These are phyloP conservation scores for Schlechtendalia chinensis DNA, from an alignment of 1,140 invertebrate genomes.

Conservation along the genomic window DNA sequence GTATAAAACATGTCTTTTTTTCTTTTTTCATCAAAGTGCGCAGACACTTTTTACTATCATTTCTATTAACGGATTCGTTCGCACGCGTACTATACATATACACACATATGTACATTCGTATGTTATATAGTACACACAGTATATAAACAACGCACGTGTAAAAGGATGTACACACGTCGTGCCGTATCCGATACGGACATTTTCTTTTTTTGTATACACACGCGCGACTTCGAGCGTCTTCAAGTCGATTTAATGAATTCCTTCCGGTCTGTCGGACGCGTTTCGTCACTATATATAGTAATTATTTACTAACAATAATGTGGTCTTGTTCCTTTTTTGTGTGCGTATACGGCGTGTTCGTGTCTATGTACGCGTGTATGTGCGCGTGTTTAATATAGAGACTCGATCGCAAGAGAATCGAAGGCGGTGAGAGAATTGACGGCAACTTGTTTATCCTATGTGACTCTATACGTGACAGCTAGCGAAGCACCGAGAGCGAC, in stretches of 20 bases:
- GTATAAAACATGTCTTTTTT: not conserved
- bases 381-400: too few relatives aligned
- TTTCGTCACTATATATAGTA: not conserved
- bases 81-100: not conserved
- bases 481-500: not conserved
- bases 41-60: slow-evolving; percentile 1
- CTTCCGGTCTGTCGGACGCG: not conserved
- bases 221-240: not conserved
- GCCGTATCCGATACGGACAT: not conserved
- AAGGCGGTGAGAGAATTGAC: too few relatives aligned
- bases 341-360: too few relatives aligned
- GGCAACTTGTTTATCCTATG: too few relatives aligned
- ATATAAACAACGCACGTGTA: not conserved
- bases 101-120: not conserved
- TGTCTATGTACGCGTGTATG: too few relatives aligned
- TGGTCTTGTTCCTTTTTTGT: too few relatives aligned
- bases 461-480: too few relatives aligned
- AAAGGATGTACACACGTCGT: not conserved
- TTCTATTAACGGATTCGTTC: slow-evolving; percentile 21
- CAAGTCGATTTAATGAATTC: not conserved
- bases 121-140: not conserved
- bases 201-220: not conserved
- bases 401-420: too few relatives aligned
- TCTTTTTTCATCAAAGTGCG: not conserved
- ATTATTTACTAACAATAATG: not conserved